Evolutionary conservation across 2,797 vertebrate species (phyloP).

Genomic region (Artibeus jamaicensis): DNA sequence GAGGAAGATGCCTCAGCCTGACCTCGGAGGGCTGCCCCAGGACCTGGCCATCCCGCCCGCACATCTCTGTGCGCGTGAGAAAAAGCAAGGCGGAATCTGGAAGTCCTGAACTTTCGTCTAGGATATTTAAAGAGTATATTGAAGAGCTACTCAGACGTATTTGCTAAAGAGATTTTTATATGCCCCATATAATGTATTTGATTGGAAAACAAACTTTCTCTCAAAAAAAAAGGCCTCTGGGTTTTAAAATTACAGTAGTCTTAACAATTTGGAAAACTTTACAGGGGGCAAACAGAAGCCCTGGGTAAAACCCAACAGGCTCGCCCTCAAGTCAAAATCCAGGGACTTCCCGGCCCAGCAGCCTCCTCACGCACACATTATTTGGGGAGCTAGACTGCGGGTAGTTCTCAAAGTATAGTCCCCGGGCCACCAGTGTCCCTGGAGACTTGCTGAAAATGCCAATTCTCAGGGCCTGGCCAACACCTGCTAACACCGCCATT

Average conservation of each 20-base stretch:
- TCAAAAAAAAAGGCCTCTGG: not conserved
- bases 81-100: not conserved
- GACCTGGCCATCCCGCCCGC: not conserved
- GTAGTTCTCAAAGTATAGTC: not conserved
- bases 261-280: slow-evolving; percentile 27
- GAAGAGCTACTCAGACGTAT: slow-evolving; percentile 11
- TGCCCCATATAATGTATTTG: not conserved
- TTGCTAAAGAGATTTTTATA: not conserved
- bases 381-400: not conserved
- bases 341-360: not conserved
- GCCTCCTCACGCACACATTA: not conserved
- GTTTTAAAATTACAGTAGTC: not conserved
- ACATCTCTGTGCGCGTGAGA: not conserved
- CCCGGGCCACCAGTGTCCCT: not conserved
- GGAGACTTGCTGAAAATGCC: not conserved
- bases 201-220: slow-evolving; percentile 27
- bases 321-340: not conserved
- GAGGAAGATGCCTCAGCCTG: not conserved
- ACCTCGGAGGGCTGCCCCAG: not conserved
- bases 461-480: not conserved
- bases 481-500: not conserved
- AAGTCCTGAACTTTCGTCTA: not conserved
- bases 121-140: not conserved
- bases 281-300: not conserved
- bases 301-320: not conserved